Evolutionary conservation across 1,140 invertebrate species (phyloP).

Genomic region (Odontomachus brunneus): DNA sequence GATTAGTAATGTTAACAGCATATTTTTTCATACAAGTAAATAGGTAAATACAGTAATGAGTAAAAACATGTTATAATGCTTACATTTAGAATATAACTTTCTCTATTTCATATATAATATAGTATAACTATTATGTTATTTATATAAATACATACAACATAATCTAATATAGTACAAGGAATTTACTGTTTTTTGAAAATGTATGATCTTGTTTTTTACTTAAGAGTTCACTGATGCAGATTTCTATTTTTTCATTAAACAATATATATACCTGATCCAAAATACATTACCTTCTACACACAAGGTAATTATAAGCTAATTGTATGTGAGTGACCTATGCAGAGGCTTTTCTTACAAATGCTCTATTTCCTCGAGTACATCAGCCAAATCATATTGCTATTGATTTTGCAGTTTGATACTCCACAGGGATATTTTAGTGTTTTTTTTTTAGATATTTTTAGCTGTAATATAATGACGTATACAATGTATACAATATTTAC

Average conservation of each 20-base stretch:
- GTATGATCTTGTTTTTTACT: slow-evolving; percentile 88
- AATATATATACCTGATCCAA: slow-evolving; percentile 85
- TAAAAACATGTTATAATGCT: no score
- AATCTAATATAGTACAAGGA: background rate
- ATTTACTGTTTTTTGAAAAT: slow-evolving; percentile 86
- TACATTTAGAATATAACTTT: background rate
- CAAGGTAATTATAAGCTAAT: slow-evolving; percentile 87
- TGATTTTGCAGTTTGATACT: slow-evolving; percentile 76
- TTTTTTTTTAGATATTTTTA: slow-evolving; percentile 69
- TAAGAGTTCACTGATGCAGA: slow-evolving; percentile 87
- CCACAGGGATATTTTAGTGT: slow-evolving; percentile 75
- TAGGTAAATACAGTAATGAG: no score
- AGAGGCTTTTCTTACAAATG: slow-evolving; percentile 88
- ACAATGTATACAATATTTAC: background rate
- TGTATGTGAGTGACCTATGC: slow-evolving; percentile 88
- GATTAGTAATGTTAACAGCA: no score
- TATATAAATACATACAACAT: background rate
- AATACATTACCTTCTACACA: slow-evolving; percentile 85
- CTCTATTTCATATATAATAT: background rate
- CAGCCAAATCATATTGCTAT: slow-evolving; percentile 87
- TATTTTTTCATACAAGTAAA: no score
- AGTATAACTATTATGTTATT: background rate
- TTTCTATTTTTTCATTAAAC: slow-evolving; percentile 85
- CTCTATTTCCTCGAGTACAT: slow-evolving; percentile 86
- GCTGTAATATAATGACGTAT: background rate